These are phyloP conservation scores for Acleris sparsana DNA, from an alignment of 2,888 invertebrate species.

Conservation along the genomic window DNA sequence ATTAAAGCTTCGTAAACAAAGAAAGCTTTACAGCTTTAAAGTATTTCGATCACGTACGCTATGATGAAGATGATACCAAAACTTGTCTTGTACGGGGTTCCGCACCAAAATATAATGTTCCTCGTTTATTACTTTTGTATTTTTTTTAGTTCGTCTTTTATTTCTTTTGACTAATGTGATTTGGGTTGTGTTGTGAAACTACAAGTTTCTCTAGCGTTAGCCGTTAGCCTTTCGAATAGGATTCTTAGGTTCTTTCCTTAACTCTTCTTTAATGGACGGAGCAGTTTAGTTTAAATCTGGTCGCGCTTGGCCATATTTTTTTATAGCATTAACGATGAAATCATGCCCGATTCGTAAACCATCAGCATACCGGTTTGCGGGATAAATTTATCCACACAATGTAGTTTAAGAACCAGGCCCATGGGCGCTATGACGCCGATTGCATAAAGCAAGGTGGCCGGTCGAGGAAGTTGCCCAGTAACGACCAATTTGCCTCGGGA, in stretches of 20 bases:
- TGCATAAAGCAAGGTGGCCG: constrained; percentile 61
- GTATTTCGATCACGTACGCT: constrained; percentile 27
- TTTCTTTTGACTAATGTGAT: neutral
- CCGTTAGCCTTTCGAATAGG: neutral
- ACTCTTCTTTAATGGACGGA: neutral
- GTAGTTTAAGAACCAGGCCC: constrained; percentile 46
- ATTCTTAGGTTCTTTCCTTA: neutral
- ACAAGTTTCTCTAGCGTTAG: neutral
- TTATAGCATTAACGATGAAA: constrained; percentile 25
- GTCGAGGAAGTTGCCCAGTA: constrained; percentile 64
- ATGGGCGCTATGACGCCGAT: constrained; percentile 52
- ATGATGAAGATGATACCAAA: constrained; percentile 29
- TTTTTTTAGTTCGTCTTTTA: neutral
- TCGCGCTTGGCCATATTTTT: constrained; percentile 23
- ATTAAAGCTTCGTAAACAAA: constrained; percentile 7
- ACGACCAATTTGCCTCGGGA: constrained; percentile 67
- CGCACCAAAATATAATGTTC: constrained; percentile 10
- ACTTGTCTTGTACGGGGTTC: constrained; percentile 17
- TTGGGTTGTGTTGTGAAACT: neutral
- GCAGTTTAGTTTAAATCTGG: neutral
- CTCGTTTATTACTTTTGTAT: neutral
- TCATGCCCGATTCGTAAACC: constrained; percentile 28
- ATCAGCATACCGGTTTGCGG: constrained; percentile 29
- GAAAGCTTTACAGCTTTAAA: constrained; percentile 9
- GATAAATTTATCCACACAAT: constrained; percentile 35